Conservation (phyloP, 2,113 vertebrate species). For the Tetrax tetrax region DNA sequence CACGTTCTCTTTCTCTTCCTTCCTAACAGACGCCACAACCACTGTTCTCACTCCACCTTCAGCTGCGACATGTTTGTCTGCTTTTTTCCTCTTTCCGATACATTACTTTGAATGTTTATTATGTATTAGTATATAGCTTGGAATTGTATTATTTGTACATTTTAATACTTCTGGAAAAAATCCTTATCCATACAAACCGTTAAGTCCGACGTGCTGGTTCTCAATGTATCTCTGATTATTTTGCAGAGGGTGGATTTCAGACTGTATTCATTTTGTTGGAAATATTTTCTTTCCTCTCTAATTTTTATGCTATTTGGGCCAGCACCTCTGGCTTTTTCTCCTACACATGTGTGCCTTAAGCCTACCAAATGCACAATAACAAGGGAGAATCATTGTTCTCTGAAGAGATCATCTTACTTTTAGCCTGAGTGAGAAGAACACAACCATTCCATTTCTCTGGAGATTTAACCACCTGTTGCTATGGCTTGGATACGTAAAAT, state of each 20-base stretch:
- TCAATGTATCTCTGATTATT: rapidly evolving
- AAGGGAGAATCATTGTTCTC: rapidly evolving
- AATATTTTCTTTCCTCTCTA: neutral
- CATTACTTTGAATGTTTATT: rapidly evolving
- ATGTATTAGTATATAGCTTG: rapidly evolving
- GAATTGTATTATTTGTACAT: rapidly evolving
- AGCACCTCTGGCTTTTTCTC: rapidly evolving
- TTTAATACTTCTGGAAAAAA: rapidly evolving
- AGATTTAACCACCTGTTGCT: rapidly evolving
- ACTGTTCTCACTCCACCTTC: rapidly evolving
- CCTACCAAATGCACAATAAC: rapidly evolving
- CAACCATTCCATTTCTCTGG: rapidly evolving
- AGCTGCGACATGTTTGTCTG: rapidly evolving
- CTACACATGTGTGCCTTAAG: rapidly evolving
- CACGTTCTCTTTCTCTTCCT: neutral
- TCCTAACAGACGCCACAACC: rapidly evolving
- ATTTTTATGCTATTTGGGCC: rapidly evolving
- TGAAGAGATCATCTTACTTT: neutral
- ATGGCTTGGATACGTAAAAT: rapidly evolving
- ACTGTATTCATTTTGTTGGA: rapidly evolving
- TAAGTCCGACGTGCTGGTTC: rapidly evolving
- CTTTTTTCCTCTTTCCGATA: rapidly evolving
- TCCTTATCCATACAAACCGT: rapidly evolving
- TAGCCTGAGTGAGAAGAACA: neutral
- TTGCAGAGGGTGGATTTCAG: rapidly evolving